phyloP scores from a whole-genome alignment of 1,140 invertebrate species.

The Saccostrea echinata region DNA sequence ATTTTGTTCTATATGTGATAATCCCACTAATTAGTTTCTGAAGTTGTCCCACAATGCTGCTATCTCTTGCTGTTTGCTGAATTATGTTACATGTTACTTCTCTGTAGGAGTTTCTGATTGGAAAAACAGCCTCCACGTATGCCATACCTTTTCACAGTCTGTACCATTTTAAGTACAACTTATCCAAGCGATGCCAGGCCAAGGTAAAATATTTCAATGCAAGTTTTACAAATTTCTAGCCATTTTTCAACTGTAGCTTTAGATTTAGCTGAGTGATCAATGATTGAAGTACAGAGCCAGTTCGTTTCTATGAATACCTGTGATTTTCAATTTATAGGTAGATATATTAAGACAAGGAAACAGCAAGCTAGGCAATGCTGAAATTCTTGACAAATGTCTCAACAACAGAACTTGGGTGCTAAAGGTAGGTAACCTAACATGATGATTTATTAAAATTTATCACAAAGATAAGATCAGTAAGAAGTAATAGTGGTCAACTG shows the following conservation, averaged over 20 bases:
- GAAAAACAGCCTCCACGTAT: constrained; percentile 72
- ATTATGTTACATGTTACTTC: background rate
- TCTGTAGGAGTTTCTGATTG: constrained; percentile 77
- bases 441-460: background rate
- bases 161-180: constrained; percentile 76
- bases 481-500: background rate
- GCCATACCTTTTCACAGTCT: constrained; percentile 74
- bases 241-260: too few relatives aligned
- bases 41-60: too few relatives aligned
- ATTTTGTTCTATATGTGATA: too few relatives aligned
- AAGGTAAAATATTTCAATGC: constrained; percentile 64
- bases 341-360: constrained; percentile 72
- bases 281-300: too few relatives aligned
- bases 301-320: too few relatives aligned
- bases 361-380: constrained; percentile 66
- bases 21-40: too few relatives aligned
- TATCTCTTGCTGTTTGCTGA: too few relatives aligned
- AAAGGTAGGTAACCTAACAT: constrained; percentile 65
- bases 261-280: too few relatives aligned
- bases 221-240: too few relatives aligned
- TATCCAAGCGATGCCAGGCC: constrained; percentile 74
- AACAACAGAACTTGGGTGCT: constrained; percentile 77
- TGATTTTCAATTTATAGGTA: constrained; percentile 63
- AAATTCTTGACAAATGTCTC: constrained; percentile 76
- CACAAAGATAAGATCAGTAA: background rate